Evolutionary conservation across 2,797 vertebrate genomes (phyloP), one percentile per base, ranked within the genome.

Genomic region (Buceros bicornis): DNA sequence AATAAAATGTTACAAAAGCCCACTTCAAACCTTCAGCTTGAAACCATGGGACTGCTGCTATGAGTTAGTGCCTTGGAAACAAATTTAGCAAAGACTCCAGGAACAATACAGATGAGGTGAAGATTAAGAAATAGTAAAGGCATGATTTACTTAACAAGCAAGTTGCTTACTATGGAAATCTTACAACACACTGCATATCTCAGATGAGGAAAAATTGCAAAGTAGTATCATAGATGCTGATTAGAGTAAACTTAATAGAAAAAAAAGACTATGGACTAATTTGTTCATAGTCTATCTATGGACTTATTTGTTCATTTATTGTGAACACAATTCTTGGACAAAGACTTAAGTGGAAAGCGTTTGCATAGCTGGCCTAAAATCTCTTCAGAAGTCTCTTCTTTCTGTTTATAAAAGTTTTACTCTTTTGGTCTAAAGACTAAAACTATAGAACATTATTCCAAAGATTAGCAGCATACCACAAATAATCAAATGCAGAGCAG

Each of bases 1-100:
- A 96, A 95, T 71, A 93, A 91, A 91, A 90, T 47, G 93, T 82
- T 95, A 78, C 71, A 76, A 86, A 93, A 95, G 13, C 10, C 22
- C 47, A 74, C 43, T 91, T 51, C 17, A 83, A 50, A 82, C 53
- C 65, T 81, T 62, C 93, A 89, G 21, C 25, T 74, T 74, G 83
- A 93, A 93, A 84, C 89, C 80, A 89, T 16, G 28, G 37, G 67
- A 79, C 58, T 90, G 40, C 31, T 96, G 69, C 74, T 86, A 56
- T 29, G 87, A 92, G 74, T 65, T 71, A 72, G 19, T 54, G 50
- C 22, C 33, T 71, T 60, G 31, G 51, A 97, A 97, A 95, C 31
- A 90, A 87, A 92, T 71, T 78, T 42, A 87, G 64, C 70, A 85
- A 90, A 67, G 72, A 69, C 90, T 91, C 84, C 73, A 77, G 57